A percentile compares a stretch with the other conserved stretches of the same genome.
phyloP scores from a whole-genome alignment of 2,888 invertebrate species.

The Tineola bisselliella region DNA sequence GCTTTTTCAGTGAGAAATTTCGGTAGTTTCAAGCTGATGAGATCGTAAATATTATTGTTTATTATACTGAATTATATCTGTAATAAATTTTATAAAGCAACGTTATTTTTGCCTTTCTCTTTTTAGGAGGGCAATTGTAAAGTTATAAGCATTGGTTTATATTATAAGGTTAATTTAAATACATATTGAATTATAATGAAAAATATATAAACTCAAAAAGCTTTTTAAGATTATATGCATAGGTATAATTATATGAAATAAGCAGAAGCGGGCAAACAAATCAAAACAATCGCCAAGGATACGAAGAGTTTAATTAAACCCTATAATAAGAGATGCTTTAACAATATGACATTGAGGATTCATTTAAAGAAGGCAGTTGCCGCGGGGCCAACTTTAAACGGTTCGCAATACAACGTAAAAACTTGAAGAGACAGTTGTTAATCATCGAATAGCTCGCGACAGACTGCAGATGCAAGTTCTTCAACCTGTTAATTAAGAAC shows the following conservation, averaged over 20 bases:
- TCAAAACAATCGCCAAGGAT: background rate
- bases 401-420: background rate
- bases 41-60: slow-evolving; percentile 6
- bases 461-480: slow-evolving; percentile 34
- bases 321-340: slow-evolving; percentile 6
- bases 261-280: too few species aligned
- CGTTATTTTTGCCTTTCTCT: background rate
- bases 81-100: background rate
- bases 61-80: slow-evolving; percentile 4
- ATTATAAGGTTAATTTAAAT: too few species aligned
- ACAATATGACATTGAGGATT: background rate
- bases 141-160: too few species aligned
- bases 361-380: background rate
- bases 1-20: slow-evolving; percentile 24
- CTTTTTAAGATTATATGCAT: too few species aligned
- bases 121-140: background rate
- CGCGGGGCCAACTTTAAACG: slow-evolving; percentile 12
- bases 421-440: slow-evolving; percentile 27
- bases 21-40: slow-evolving; percentile 5
- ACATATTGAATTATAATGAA: too few species aligned
- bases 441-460: slow-evolving; percentile 29
- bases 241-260: too few species aligned
- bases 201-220: too few species aligned
- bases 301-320: background rate
- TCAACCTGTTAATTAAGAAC: slow-evolving; percentile 50